Evolutionary conservation across 2,113 vertebrate genomes (phyloP), one percentile per base, ranked within the genome.

Genomic region (Hiodon tergisus): DNA sequence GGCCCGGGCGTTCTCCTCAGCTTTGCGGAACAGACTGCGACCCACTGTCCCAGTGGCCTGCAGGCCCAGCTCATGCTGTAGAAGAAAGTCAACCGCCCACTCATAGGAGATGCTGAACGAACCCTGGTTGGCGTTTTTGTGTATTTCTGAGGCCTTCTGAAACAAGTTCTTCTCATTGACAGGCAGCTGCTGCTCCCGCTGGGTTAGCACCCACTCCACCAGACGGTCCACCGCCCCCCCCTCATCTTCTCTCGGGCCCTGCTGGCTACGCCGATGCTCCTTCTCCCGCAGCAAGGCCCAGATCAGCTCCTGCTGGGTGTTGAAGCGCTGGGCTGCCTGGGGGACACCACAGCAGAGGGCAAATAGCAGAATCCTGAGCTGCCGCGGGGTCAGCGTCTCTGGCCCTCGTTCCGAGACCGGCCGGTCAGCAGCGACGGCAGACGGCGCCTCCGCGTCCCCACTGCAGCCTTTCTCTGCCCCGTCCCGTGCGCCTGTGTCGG

Each of bases 81-180:
- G 85, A 87, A 95, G 91, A 85, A 95, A 94, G 16, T 92, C 75
- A 73, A 95, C 93, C 0, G 90, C 90, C 90, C 93, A 93, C 63
- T 90, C 87, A 0, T 93, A 93, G 51, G 91, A 91, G 79, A 93
- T 89, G 72, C 88, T 86, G 80, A 91, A 89, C 0, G 84, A 85
- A 0, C 90, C 89, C 0, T 88, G 86, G 0, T 89, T 31, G 6
- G 68, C 74, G 69, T 58, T 82, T 0, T 88, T 74, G 0, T 90
- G 89, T 0, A 92, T 85, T 54, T 92, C 90, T 5, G 87, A 89
- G 75, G 92, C 93, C 57, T 89, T 92, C 67, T 91, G 91, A 76
- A 94, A 93, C 2, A 95, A 87, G 2, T 86, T 93, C 77, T 91
- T 89, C 78, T 95, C 94, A 0, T 89, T 92, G 2, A 95, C 85